phyloP scores from a whole-genome alignment of 2,888 invertebrate genomes.

The Mantis religiosa region DNA sequence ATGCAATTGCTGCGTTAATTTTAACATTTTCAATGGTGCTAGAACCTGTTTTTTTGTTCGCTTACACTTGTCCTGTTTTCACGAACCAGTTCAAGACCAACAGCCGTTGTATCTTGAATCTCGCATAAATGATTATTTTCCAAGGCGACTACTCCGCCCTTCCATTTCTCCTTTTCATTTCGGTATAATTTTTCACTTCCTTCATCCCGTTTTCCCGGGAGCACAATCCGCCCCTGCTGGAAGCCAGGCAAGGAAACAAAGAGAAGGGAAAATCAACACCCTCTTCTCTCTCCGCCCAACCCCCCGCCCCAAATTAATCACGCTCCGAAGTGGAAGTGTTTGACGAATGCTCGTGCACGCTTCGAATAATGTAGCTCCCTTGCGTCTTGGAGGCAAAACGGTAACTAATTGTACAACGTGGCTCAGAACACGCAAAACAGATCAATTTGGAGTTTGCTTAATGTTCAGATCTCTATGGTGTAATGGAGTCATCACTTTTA shows the following conservation, averaged over 20 bases:
- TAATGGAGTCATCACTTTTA: too few species aligned
- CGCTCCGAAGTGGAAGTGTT: slow-evolving; percentile 3
- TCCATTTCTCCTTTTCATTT: not conserved
- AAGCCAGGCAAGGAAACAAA: not conserved
- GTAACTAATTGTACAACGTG: not conserved
- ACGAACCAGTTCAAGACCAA: not conserved
- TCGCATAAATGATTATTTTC: not conserved
- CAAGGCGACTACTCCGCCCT: not conserved
- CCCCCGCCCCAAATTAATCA: slow-evolving; percentile 1
- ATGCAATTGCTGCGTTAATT: too few species aligned
- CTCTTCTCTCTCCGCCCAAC: not conserved
- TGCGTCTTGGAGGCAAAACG: not conserved
- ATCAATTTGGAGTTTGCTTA: too few species aligned
- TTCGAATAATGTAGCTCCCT: not conserved
- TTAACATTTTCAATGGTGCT: too few species aligned
- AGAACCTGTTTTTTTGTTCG: too few species aligned
- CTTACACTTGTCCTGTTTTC: not conserved
- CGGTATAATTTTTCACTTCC: not conserved
- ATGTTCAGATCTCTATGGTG: too few species aligned
- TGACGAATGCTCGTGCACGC: not conserved
- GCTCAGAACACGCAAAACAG: too few species aligned
- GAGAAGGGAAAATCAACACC: not conserved
- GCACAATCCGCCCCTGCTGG: not conserved
- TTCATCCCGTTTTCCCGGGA: not conserved
- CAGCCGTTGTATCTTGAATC: not conserved